Evolutionary conservation across 2,888 invertebrate genomes (phyloP).

Genomic region (Zaprionus bogoriensis): DNA sequence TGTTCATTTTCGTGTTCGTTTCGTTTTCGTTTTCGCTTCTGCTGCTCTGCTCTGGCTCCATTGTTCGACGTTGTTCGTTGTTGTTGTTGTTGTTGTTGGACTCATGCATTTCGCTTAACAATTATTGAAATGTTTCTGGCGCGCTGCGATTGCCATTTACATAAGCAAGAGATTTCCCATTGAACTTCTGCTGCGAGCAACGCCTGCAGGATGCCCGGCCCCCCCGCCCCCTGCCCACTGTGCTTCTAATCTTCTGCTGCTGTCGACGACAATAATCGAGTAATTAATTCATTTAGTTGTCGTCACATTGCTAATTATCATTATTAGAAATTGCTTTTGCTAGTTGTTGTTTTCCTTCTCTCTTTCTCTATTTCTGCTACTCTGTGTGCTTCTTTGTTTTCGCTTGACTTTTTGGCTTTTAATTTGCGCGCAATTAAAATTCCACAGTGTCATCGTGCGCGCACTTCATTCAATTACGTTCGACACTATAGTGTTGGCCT

Average conservation of each 20-base stretch:
- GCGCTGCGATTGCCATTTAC: constrained; percentile 1
- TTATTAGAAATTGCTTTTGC: constrained; percentile 27
- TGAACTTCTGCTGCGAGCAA: constrained; percentile 17
- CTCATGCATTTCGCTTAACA: constrained; percentile 37
- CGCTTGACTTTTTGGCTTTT: neutral
- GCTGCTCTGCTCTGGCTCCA: neutral
- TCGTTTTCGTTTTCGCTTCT: constrained; percentile 4
- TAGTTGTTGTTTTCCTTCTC: neutral
- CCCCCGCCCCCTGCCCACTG: neutral
- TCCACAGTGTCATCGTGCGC: neutral
- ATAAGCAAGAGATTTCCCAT: constrained; percentile 11
- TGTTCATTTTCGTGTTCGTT: constrained; percentile 41
- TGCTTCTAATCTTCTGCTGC: neutral
- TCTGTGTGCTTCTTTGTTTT: neutral
- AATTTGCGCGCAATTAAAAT: neutral
- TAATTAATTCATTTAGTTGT: constrained; percentile 47
- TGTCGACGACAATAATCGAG: constrained; percentile 3
- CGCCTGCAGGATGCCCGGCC: neutral
- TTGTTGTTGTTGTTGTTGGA: constrained; percentile 17
- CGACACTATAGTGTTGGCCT: neutral
- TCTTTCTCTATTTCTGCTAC: neutral
- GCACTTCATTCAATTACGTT: neutral
- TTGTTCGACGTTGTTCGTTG: constrained; percentile 25
- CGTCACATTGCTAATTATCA: constrained; percentile 35
- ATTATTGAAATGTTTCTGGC: constrained; percentile 44